Conservation (phyloP, 2,888 invertebrate species). For the Ochropleura leucogaster region DNA sequence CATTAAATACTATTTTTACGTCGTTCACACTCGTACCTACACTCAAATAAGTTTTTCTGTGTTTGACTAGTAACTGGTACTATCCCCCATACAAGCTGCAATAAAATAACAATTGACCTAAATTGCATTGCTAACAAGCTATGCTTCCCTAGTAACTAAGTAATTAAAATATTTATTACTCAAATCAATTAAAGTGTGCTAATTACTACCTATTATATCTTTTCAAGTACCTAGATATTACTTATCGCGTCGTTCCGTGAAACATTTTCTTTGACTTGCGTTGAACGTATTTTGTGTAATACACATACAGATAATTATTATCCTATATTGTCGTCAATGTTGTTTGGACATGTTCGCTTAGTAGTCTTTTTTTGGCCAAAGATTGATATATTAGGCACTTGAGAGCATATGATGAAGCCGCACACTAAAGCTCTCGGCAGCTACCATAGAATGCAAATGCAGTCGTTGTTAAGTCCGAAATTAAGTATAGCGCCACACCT, state of each 20-base stretch:
- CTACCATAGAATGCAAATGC: too few relatives aligned
- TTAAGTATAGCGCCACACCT: too few relatives aligned
- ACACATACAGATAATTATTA: too few relatives aligned
- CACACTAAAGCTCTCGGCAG: too few relatives aligned
- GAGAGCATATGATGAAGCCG: too few relatives aligned
- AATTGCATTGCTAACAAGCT: conserved; percentile 18
- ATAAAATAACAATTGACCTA: background rate
- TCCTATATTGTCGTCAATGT: too few relatives aligned
- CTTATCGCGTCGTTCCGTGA: background rate
- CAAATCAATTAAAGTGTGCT: conserved; percentile 20
- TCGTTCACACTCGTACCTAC: background rate
- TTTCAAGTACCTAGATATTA: background rate
- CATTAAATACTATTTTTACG: background rate
- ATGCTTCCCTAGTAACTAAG: conserved; percentile 58
- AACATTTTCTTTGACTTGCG: background rate
- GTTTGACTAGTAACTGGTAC: background rate
- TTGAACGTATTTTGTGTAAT: background rate
- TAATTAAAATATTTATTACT: conserved; percentile 52
- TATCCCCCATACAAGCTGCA: background rate
- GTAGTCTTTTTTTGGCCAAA: too few relatives aligned
- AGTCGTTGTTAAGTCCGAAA: too few relatives aligned
- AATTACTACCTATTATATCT: conserved; percentile 8
- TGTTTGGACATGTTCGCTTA: too few relatives aligned
- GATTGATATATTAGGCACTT: too few relatives aligned
- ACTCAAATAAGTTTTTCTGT: background rate